A percentile compares a stretch with the other conserved stretches of the same genome.
These are phyloP conservation scores for Acanthurus leucopareius DNA, from an alignment of 2,797 vertebrate genomes.

Conservation along the genomic window DNA sequence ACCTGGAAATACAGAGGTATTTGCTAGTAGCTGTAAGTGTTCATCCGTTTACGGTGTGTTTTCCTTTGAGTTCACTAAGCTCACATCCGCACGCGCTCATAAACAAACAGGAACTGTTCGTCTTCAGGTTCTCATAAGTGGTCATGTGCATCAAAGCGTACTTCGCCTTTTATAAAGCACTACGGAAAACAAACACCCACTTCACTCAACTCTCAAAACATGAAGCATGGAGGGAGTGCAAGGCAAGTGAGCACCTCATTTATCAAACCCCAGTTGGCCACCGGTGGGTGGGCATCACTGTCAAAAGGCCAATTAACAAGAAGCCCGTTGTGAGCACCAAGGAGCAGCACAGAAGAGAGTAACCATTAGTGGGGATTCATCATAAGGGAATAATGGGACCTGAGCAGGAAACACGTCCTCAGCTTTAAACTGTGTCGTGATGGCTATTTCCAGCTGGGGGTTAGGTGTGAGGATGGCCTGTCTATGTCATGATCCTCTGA, in stretches of 20 bases:
- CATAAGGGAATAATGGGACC: constrained; percentile 76
- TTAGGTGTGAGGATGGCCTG: constrained; percentile 17
- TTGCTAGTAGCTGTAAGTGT: not conserved
- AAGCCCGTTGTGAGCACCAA: constrained; percentile 75
- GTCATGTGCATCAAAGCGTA: constrained; percentile 69
- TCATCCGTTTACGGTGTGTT: constrained; percentile 14
- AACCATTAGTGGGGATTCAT: constrained; percentile 79
- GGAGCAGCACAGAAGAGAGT: constrained; percentile 66
- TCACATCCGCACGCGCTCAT: constrained; percentile 1
- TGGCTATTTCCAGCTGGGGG: constrained; percentile 47
- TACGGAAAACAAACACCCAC: constrained; percentile 78
- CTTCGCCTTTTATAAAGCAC: constrained; percentile 64
- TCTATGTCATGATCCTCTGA: constrained; percentile 14
- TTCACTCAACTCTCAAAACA: constrained; percentile 76
- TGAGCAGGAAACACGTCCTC: constrained; percentile 66
- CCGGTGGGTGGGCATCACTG: constrained; percentile 82
- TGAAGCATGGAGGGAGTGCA: constrained; percentile 64
- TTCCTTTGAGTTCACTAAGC: constrained; percentile 8
- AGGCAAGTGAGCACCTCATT: constrained; percentile 79
- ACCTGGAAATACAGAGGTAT: constrained; percentile 5
- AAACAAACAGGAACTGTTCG: constrained; percentile 22
- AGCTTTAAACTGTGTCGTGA: constrained; percentile 42
- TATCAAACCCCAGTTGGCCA: constrained; percentile 83
- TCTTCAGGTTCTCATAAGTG: constrained; percentile 45
- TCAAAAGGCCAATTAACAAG: constrained; percentile 87